phyloP scores from a whole-genome alignment of 2,888 invertebrate species.

The Ceriagrion tenellum region DNA sequence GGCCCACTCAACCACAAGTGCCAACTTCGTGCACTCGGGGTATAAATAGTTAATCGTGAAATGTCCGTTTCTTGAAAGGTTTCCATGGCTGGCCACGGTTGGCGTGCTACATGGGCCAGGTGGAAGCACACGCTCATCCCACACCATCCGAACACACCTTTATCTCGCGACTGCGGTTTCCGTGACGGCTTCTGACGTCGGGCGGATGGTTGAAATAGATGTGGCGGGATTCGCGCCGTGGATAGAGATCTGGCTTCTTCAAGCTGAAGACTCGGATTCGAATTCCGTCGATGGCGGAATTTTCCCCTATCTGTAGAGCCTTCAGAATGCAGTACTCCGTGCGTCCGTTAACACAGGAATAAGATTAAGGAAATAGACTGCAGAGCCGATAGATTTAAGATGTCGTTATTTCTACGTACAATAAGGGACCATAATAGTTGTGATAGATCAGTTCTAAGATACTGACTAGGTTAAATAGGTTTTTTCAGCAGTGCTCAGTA shows the following conservation, averaged over 20 bases:
- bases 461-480: too few relatives aligned
- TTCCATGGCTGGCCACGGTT: neutral
- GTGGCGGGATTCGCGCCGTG: neutral
- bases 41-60: conserved; percentile 24
- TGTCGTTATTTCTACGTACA: too few relatives aligned
- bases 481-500: too few relatives aligned
- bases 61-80: conserved; percentile 22
- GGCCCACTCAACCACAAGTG: neutral
- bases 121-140: neutral
- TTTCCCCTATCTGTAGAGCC: too few relatives aligned
- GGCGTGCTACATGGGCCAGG: neutral
- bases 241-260: neutral
- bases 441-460: too few relatives aligned
- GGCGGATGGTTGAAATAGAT: neutral
- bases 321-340: too few relatives aligned
- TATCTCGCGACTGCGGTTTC: neutral
- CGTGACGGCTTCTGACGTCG: neutral
- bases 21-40: neutral
- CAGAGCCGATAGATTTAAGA: too few relatives aligned
- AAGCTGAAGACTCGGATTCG: too few relatives aligned
- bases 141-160: neutral
- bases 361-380: too few relatives aligned
- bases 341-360: too few relatives aligned
- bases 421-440: too few relatives aligned
- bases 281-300: too few relatives aligned